A percentile compares a stretch with the other conserved stretches of the same genome.
phyloP scores from a whole-genome alignment of 2,113 vertebrate species.

The Hippopotamus amphibius region DNA sequence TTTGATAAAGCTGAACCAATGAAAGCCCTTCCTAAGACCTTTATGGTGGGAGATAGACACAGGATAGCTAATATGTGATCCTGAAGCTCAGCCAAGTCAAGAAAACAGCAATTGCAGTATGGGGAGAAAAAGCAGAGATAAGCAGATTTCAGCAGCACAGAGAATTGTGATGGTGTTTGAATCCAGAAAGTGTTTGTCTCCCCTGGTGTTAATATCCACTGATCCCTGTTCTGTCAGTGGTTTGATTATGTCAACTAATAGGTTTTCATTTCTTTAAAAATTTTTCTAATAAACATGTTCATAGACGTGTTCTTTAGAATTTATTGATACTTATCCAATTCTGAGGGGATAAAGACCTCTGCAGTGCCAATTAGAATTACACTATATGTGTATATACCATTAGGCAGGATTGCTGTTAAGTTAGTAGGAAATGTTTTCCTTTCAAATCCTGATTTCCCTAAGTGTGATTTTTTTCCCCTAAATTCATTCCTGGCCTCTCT shows the following conservation, averaged over 20 bases:
- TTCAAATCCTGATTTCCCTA: neutral
- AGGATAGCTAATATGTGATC: neutral
- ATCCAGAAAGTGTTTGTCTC: neutral
- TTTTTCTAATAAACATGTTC: neutral
- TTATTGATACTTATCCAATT: neutral
- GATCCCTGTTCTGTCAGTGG: neutral
- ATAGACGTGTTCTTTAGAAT: slow-evolving; percentile 12
- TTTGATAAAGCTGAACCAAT: neutral
- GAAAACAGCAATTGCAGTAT: neutral
- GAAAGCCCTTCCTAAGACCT: neutral
- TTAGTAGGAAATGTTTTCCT: neutral
- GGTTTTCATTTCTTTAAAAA: neutral
- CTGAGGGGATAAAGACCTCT: neutral
- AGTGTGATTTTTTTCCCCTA: neutral
- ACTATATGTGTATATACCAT: neutral
- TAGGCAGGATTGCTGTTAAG: neutral
- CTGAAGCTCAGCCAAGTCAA: neutral
- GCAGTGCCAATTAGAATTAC: neutral
- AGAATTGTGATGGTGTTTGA: neutral
- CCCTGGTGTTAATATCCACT: neutral
- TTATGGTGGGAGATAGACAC: neutral
- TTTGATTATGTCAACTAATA: neutral
- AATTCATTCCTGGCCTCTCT: neutral
- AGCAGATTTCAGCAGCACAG: neutral
- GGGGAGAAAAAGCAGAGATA: too few species aligned